A percentile compares a stretch with the other conserved stretches of the same genome.
Conservation (phyloP, 2,113 vertebrate species). For the Garra rufa region DNA sequence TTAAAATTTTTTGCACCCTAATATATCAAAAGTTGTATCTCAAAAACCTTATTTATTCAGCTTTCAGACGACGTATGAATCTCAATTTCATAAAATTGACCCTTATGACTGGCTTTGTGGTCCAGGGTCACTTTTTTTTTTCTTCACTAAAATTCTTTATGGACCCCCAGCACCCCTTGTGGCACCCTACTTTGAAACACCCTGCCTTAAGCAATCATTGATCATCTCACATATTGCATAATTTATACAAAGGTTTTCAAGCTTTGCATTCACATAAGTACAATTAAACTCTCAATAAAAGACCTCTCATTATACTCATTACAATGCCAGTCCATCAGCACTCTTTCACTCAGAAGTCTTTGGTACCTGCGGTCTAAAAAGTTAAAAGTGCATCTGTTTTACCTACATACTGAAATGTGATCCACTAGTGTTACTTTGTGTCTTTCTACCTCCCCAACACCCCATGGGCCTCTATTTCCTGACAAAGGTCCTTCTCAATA, state of each 20-base stretch:
- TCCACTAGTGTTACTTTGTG: slow-evolving; percentile 65
- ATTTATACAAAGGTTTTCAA: neutral
- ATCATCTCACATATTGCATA: no score
- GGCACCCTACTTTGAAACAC: no score
- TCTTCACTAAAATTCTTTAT: no score
- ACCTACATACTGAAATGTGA: slow-evolving; percentile 69
- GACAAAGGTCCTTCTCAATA: slow-evolving; percentile 77
- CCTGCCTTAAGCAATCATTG: no score
- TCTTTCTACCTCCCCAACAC: slow-evolving; percentile 56
- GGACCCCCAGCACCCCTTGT: no score
- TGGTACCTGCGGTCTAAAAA: slow-evolving; percentile 18
- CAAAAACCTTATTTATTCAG: no score
- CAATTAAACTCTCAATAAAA: neutral
- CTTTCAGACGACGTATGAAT: no score
- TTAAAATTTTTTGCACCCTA: no score
- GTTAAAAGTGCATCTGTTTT: slow-evolving; percentile 58
- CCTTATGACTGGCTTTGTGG: no score
- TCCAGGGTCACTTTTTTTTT: no score
- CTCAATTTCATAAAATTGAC: no score
- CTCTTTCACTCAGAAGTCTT: neutral
- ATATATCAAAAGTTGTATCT: no score
- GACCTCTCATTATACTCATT: neutral
- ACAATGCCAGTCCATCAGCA: neutral
- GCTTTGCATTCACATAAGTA: neutral
- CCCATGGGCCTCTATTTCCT: slow-evolving; percentile 72